Conservation (phyloP, 2,113 vertebrate genomes). For the Chaenogobius annularis region DNA sequence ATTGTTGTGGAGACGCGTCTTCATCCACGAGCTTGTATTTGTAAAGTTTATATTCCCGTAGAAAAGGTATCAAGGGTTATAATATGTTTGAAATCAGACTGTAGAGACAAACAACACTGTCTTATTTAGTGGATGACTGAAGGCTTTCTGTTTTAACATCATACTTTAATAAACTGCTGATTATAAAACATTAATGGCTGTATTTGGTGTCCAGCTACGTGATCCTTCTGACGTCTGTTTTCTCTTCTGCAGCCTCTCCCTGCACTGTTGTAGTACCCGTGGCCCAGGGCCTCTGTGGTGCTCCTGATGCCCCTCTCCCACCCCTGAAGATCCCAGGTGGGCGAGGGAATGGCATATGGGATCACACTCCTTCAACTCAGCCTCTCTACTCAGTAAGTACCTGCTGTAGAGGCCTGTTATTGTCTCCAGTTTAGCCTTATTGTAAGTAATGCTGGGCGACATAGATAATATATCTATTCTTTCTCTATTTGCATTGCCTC, state of each 20-base stretch:
- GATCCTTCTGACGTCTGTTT: not conserved
- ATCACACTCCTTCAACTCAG: constrained; percentile 97
- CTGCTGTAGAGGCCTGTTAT: constrained; percentile 37
- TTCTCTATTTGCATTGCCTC: too few species aligned
- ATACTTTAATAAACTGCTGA: not conserved
- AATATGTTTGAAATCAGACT: too few species aligned
- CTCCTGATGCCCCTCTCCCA: constrained; percentile 99
- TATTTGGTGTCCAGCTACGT: not conserved
- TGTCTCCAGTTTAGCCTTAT: not conserved
- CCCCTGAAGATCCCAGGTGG: constrained; percentile 99
- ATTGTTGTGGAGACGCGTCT: not conserved
- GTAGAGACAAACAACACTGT: not conserved
- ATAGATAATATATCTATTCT: too few species aligned
- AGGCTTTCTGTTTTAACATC: not conserved
- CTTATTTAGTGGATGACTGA: not conserved
- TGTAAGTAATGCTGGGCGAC: too few species aligned
- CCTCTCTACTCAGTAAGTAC: constrained; percentile 88
- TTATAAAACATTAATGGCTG: not conserved
- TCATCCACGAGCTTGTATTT: not conserved
- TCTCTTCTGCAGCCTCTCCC: constrained; percentile 79
- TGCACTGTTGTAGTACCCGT: constrained; percentile 95
- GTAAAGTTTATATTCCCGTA: not conserved
- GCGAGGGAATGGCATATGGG: constrained; percentile 99
- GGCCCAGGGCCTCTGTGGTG: constrained; percentile 99
- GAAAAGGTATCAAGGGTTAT: too few species aligned